Percentiles rank a stretch among this genome's conserved stretches.
These are phyloP conservation scores for Xylota sylvarum DNA, from an alignment of 2,888 invertebrate genomes.

Conservation along the genomic window DNA sequence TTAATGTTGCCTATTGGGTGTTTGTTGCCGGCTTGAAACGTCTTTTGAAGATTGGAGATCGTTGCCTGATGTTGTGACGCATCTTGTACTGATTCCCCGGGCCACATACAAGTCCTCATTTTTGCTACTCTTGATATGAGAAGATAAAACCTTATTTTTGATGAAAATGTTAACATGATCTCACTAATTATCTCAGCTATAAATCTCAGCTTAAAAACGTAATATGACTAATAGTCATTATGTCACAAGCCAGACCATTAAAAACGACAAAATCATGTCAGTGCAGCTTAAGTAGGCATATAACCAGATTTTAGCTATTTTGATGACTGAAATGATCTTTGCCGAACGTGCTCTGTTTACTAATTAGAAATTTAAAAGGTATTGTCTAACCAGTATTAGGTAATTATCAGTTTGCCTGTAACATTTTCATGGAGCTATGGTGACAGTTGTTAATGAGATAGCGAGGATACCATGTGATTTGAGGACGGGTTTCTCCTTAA, in stretches of 20 bases:
- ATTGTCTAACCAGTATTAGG: not conserved
- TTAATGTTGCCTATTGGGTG: no score
- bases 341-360: not conserved
- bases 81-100: no score
- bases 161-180: not conserved
- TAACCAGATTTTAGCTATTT: not conserved
- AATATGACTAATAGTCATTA: not conserved
- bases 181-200: not conserved
- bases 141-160: not conserved
- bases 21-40: no score
- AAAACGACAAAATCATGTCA: not conserved
- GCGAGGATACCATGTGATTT: no score
- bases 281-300: not conserved
- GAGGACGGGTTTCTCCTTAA: not conserved
- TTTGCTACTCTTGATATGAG: no score
- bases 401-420: not conserved
- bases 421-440: not conserved
- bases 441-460: no score
- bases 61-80: no score
- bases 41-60: no score
- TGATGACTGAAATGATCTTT: not conserved
- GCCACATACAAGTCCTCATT: no score
- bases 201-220: not conserved
- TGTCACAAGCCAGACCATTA: not conserved
- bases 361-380: not conserved